phyloP scores from a whole-genome alignment of 2,888 invertebrate species.

The Ormyrus rosae region DNA sequence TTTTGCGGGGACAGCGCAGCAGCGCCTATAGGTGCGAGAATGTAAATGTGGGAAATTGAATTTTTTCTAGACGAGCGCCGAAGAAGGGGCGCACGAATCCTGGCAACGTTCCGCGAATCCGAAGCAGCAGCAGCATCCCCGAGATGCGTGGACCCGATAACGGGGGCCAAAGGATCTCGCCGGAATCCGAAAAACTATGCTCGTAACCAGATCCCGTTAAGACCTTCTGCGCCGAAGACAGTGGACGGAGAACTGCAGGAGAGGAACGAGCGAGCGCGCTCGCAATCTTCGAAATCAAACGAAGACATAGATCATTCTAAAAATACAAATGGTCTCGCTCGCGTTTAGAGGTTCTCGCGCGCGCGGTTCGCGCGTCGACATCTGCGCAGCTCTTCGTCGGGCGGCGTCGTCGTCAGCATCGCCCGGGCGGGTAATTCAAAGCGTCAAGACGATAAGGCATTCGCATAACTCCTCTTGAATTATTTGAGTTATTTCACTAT shows the following conservation, averaged over 20 bases:
- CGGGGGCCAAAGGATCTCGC: constrained; percentile 29
- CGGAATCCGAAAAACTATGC: constrained; percentile 63
- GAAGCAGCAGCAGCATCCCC: constrained; percentile 41
- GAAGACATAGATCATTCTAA: constrained; percentile 72
- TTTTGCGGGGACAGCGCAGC: not conserved
- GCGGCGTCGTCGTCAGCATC: constrained; percentile 49
- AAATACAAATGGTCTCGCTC: constrained; percentile 62
- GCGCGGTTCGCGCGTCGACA: constrained; percentile 44
- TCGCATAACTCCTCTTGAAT: constrained; percentile 72
- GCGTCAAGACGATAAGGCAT: constrained; percentile 71
- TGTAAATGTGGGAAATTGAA: constrained; percentile 35
- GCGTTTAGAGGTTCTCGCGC: constrained; percentile 9
- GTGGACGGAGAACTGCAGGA: not conserved
- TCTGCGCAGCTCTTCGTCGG: constrained; percentile 3
- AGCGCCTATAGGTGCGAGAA: not conserved
- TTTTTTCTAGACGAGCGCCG: not conserved
- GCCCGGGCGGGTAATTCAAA: constrained; percentile 66
- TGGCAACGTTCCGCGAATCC: constrained; percentile 44
- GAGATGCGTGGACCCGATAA: constrained; percentile 63
- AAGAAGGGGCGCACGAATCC: not conserved
- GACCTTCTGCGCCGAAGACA: constrained; percentile 52
- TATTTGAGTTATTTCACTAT: constrained; percentile 74
- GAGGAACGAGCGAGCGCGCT: constrained; percentile 48
- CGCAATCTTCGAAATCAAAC: constrained; percentile 73
- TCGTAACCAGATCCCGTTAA: constrained; percentile 70